Conservation (phyloP, 2,113 vertebrate genomes). For the Elachura formosa region DNA sequence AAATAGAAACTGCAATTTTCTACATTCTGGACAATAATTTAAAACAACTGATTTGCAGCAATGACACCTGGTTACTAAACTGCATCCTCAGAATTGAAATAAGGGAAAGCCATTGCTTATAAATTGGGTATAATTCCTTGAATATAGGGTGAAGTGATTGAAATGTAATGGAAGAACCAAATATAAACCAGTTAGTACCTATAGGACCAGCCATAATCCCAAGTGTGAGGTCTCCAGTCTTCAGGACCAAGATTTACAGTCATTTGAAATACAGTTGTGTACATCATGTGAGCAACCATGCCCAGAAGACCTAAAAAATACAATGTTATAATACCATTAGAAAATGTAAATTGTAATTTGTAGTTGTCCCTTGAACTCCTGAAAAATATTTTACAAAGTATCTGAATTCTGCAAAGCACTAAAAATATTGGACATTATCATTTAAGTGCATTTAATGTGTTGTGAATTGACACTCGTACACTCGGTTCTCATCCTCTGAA, state of each 20-base stretch:
- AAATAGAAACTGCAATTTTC: background rate
- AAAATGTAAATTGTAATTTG: background rate
- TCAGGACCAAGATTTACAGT: slow-evolving; percentile 95
- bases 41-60: background rate
- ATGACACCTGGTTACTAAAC: background rate
- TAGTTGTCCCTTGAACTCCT: background rate
- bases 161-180: background rate
- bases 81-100: background rate
- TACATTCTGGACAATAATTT: background rate
- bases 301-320: slow-evolving; percentile 85
- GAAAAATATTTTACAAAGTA: background rate
- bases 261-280: slow-evolving; percentile 96
- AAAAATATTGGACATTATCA: background rate
- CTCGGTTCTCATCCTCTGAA: background rate
- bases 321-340: background rate
- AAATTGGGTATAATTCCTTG: background rate
- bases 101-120: background rate
- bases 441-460: background rate
- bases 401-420: background rate
- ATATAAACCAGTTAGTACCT: slow-evolving; percentile 74
- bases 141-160: background rate
- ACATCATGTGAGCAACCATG: slow-evolving; percentile 99
- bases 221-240: slow-evolving; percentile 95
- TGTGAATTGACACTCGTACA: background rate
- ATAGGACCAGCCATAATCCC: slow-evolving; percentile 99